phyloP scores from a whole-genome alignment of 2,113 vertebrate genomes.

The Gymnarchus niloticus region DNA sequence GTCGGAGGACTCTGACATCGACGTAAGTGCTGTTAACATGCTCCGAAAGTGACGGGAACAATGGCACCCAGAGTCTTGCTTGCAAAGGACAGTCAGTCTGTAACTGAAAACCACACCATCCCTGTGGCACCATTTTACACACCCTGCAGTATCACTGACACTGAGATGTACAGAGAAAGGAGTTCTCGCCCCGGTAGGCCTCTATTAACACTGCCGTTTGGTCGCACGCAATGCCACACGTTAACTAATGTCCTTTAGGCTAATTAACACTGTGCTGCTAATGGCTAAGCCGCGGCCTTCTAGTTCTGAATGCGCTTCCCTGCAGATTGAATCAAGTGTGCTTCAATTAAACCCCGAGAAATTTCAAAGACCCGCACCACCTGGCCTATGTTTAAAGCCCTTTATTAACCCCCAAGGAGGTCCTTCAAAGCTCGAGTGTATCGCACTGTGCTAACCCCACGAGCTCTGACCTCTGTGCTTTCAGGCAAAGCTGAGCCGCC shows the following conservation, averaged over 20 bases:
- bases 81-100: neutral
- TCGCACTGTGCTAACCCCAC: neutral
- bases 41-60: no score
- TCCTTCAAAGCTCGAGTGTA: neutral
- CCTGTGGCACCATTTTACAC: neutral
- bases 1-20: constrained; percentile 80
- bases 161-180: neutral
- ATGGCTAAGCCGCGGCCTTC: neutral
- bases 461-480: neutral
- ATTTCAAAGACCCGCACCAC: neutral
- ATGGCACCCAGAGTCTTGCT: neutral
- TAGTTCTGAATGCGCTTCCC: neutral
- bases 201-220: neutral
- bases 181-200: neutral
- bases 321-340: neutral
- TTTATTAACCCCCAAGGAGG: neutral
- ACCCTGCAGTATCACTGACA: neutral
- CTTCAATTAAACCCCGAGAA: neutral
- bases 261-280: neutral
- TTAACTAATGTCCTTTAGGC: neutral
- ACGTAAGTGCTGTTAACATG: constrained; percentile 77
- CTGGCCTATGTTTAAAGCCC: neutral
- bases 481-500: constrained; percentile 84
- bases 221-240: neutral
- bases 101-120: neutral